Conservation (phyloP, 2,888 invertebrate species). For the Cosmia pyralina region DNA sequence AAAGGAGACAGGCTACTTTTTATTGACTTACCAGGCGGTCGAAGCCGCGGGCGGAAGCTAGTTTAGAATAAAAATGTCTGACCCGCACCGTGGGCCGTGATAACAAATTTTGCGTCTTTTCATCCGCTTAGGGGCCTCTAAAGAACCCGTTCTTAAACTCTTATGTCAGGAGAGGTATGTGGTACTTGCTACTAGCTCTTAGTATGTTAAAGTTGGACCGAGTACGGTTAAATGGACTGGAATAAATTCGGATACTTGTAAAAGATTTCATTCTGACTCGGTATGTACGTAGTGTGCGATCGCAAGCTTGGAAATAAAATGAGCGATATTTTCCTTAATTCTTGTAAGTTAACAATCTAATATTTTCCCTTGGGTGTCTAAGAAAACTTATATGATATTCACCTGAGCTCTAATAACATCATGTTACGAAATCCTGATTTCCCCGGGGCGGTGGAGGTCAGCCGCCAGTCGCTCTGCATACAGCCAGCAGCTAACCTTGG, state of each 20-base stretch:
- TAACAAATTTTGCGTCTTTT: constrained; percentile 47
- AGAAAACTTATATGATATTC: constrained; percentile 37
- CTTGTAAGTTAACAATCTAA: constrained; percentile 28
- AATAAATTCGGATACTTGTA: constrained; percentile 44
- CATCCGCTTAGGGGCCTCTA: constrained; percentile 46
- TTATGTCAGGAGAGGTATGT: constrained; percentile 34
- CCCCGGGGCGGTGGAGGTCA: constrained; percentile 47
- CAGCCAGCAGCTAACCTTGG: constrained; percentile 25
- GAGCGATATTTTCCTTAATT: constrained; percentile 31
- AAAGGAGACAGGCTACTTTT: too few species aligned
- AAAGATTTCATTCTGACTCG: constrained; percentile 40
- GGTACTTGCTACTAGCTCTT: constrained; percentile 18
- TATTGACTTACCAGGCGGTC: too few species aligned
- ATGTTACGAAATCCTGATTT: constrained; percentile 55
- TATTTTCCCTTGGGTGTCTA: constrained; percentile 34
- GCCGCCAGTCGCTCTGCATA: constrained; percentile 39
- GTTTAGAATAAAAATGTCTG: constrained; percentile 33
- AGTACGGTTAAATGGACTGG: constrained; percentile 46
- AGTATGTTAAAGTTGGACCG: constrained; percentile 40
- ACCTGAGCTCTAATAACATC: constrained; percentile 49
- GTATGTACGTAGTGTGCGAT: constrained; percentile 5
- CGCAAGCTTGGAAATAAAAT: constrained; percentile 29
- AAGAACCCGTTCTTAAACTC: constrained; percentile 49
- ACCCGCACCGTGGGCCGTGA: constrained; percentile 25
- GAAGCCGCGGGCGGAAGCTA: too few species aligned